phyloP scores from a whole-genome alignment of 2,797 vertebrate species.

The Saxicola maurus region DNA sequence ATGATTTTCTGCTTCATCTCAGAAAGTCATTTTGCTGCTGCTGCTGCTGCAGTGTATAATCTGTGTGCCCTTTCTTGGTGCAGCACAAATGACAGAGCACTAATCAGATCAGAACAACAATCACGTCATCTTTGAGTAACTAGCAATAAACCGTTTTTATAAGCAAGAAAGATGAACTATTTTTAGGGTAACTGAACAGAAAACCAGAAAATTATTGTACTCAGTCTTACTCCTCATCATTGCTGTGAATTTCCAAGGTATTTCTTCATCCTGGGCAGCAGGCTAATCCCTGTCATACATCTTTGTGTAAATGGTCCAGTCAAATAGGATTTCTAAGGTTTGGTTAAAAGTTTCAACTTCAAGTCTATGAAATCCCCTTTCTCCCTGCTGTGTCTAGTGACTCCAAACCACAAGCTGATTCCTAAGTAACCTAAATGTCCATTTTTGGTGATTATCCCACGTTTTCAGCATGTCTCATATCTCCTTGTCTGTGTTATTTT shows the following conservation, averaged over 20 bases:
- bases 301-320: neutral
- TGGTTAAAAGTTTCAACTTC: neutral
- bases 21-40: slow-evolving; percentile 57
- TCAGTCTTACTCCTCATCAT: neutral
- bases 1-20: slow-evolving; percentile 66
- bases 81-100: slow-evolving; percentile 36
- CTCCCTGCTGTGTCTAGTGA: neutral
- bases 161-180: slow-evolving; percentile 23
- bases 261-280: neutral
- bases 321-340: neutral
- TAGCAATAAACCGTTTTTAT: slow-evolving; percentile 48
- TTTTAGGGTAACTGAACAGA: slow-evolving; percentile 40
- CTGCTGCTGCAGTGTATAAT: slow-evolving; percentile 52
- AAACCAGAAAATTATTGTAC: neutral
- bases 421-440: neutral
- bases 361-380: neutral
- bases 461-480: neutral
- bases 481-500: neutral
- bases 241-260: neutral
- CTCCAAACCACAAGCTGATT: neutral
- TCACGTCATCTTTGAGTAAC: slow-evolving; percentile 45
- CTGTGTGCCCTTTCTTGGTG: slow-evolving; percentile 42
- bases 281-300: neutral
- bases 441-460: neutral
- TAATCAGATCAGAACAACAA: slow-evolving; percentile 53